Base-by-base conservation (phyloP, 2,888 invertebrate species). In the Rutpela maculata region DNA sequence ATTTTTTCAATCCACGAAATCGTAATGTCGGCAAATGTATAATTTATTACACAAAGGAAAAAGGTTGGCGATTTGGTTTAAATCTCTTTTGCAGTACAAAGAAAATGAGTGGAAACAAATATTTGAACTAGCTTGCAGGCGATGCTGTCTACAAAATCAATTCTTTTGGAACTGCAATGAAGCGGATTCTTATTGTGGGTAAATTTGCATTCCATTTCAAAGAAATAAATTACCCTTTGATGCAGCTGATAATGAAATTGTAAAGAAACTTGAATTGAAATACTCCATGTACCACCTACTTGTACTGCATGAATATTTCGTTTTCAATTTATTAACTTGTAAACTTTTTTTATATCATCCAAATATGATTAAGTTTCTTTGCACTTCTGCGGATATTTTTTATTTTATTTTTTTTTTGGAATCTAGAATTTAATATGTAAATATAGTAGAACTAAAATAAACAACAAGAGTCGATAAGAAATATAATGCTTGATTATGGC, bases 181-280 rank as follows among this genome's bases (percentile, higher is more conserved):
- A 74, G 59, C 57, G 59, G 22, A 38, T 31, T 38, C 67, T 43
- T 74, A 59, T 57, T 57, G 66, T 57, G 65, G 73, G 56, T 57
- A 65, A 66, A 63, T 74, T 74, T 74, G 50, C 74, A 74, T 74
- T 59, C 43, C 57, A 56, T 59, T 43, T 50, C 74, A 74, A 66
- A 66, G 74, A 74, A 66, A 66, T 74, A 66, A 66, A 67, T 74
- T 66, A 43, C 26, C 43, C 66, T 74, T 74, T 74, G 74, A 74
- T 74, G 59, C 74, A 67, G 31, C 66, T 31, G 67, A 59, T 60
- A 66, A 74, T 67, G 57, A 66, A 59, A 65, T 62, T 43, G 69
- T 71, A 43, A 60, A 59, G 12, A 38, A 60, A 35, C 60, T 26
- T 15, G 43, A 43, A 5, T n/a, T 19, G 18, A 19, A 17, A 38